These are phyloP conservation scores for Pseudoips prasinana DNA, from an alignment of 2,888 invertebrate genomes.

Conservation along the genomic window DNA sequence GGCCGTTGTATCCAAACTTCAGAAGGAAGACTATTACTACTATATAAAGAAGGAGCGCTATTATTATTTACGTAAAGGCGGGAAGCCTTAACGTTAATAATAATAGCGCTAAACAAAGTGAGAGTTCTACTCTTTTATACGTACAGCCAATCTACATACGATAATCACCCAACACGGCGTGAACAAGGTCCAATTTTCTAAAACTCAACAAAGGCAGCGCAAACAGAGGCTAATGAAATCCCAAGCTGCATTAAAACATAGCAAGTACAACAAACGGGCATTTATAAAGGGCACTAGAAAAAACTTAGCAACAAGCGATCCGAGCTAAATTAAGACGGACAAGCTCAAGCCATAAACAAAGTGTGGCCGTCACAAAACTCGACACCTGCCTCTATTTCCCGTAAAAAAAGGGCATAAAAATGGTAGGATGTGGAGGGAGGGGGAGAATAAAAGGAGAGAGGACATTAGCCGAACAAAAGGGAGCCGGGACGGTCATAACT, in stretches of 20 bases:
- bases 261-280: slow-evolving; percentile 6
- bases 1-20: too few species aligned
- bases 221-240: slow-evolving; percentile 13
- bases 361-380: slow-evolving; percentile 49
- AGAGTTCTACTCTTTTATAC: too few species aligned
- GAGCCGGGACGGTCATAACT: slow-evolving; percentile 70
- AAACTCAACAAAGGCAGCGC: slow-evolving; percentile 2
- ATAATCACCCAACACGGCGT: too few species aligned
- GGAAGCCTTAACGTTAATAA: too few species aligned
- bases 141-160: too few species aligned
- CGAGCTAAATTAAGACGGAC: slow-evolving; percentile 45
- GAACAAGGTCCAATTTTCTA: background rate
- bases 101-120: too few species aligned
- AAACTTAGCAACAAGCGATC: slow-evolving; percentile 20
- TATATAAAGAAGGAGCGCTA: too few species aligned
- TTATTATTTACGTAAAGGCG: too few species aligned
- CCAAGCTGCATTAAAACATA: slow-evolving; percentile 3
- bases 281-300: slow-evolving; percentile 10
- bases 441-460: slow-evolving; percentile 46
- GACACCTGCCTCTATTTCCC: slow-evolving; percentile 51
- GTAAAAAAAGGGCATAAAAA: slow-evolving; percentile 47
- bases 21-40: too few species aligned
- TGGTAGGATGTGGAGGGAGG: slow-evolving; percentile 39
- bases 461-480: slow-evolving; percentile 72
- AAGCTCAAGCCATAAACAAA: slow-evolving; percentile 48